These are phyloP conservation scores for Agonopterix subpropinquella DNA, from an alignment of 2,888 invertebrate species.

Conservation along the genomic window DNA sequence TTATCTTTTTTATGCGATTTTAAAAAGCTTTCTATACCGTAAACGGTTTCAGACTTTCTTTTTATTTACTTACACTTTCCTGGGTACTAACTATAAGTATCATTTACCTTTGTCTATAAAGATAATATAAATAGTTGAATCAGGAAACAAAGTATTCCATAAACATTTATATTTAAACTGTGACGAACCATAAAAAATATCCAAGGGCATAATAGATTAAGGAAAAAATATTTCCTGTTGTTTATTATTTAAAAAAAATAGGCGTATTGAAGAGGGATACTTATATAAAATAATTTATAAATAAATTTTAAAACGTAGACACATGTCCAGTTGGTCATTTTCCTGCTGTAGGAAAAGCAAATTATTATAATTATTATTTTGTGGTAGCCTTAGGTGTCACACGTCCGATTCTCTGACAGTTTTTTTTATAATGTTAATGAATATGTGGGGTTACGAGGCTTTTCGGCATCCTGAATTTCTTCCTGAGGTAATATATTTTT, in stretches of 20 bases:
- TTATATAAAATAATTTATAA: constrained; percentile 20
- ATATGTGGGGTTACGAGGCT: constrained; percentile 31
- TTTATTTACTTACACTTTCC: too few relatives aligned
- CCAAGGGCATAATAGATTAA: too few relatives aligned
- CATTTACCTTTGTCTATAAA: too few relatives aligned
- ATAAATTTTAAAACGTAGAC: constrained; percentile 15
- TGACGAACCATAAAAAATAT: too few relatives aligned
- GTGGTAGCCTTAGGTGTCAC: constrained; percentile 8
- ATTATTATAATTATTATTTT: neutral
- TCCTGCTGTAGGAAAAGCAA: constrained; percentile 26
- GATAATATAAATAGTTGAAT: too few relatives aligned
- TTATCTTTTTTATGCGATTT: too few relatives aligned
- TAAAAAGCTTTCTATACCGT: too few relatives aligned
- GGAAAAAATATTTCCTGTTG: constrained; percentile 21
- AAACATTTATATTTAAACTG: too few relatives aligned
- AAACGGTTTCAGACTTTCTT: too few relatives aligned
- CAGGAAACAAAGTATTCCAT: too few relatives aligned
- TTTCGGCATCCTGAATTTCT: constrained; percentile 25
- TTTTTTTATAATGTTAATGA: constrained; percentile 12
- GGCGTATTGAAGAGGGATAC: constrained; percentile 29
- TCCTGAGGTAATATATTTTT: constrained; percentile 27
- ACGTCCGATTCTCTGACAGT: constrained; percentile 6
- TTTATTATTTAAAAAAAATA: constrained; percentile 16
- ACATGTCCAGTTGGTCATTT: constrained; percentile 20
- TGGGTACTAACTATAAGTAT: too few relatives aligned